A percentile compares a stretch with the other conserved stretches of the same genome.
These are phyloP conservation scores for Gobius niger DNA, from an alignment of 2,113 vertebrate species.

Conservation along the genomic window DNA sequence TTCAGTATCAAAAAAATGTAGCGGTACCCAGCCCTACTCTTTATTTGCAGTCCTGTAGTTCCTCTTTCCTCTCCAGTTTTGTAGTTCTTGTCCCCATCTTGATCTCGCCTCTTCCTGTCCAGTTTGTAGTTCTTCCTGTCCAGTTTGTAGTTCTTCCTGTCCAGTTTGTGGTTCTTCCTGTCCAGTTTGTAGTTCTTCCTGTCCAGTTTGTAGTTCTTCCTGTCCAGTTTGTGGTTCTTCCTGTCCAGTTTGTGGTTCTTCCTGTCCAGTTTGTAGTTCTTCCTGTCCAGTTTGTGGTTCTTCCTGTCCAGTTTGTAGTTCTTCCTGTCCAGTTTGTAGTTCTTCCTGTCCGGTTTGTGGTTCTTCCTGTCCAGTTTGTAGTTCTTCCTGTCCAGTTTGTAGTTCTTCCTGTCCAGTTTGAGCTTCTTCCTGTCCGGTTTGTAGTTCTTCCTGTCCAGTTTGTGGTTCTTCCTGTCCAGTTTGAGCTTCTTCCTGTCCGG, in stretches of 20 bases:
- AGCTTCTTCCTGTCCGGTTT: neutral
- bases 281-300: neutral
- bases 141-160: conserved; percentile 12
- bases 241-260: neutral
- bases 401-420: neutral
- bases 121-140: conserved; percentile 5
- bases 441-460: neutral
- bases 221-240: conserved; percentile 15
- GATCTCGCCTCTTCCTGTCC: neutral
- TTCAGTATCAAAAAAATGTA: no score
- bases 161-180: neutral
- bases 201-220: neutral
- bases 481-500: conserved; percentile 1
- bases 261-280: neutral
- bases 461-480: neutral
- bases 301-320: neutral
- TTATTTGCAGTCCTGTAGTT: neutral
- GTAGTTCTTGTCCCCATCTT: neutral
- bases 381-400: neutral
- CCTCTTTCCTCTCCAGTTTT: neutral
- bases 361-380: neutral
- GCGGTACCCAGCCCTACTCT: no score
- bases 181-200: neutral
- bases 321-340: neutral
- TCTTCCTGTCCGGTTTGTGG: neutral